Base-by-base conservation (phyloP, 92 coral and sea anemone species). In the Nematostella vectensis region DNA sequence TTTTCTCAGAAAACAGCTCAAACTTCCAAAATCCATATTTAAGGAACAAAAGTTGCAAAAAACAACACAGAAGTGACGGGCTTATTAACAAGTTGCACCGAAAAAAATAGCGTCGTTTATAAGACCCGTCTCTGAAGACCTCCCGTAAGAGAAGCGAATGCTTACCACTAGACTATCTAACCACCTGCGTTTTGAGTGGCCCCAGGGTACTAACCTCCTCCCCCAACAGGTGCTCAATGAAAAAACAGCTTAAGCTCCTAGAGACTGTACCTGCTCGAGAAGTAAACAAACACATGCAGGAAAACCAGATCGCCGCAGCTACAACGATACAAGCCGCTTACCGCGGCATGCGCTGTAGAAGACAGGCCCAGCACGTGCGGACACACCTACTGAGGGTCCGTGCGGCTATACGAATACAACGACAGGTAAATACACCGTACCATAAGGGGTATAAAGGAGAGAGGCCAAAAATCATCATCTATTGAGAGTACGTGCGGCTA, bases 261-360 rank as follows among this genome's bases (percentile, higher is more conserved):
- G 97, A 85, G 58, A 75, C 72, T 53, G 81, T 81, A 12, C 97
- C 97, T 0, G 97, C 97, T 9, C 82, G 94, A 20, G 94, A 77
- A 51, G 89, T 89, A 25, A 82, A 89, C 56, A 60, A 70, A 50
- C 83, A 72, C 50, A 77, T 89, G 81, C 68, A 59, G 6, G 95
- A 85, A 25, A 61, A 78, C 44, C 95, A 89, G 66, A 74, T 61
- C n/a, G 38, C 58, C n/a, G 97, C 97, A 12, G 98, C 91, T n/a
- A 80, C 66, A 13, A 91, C 48, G 59, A 91, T 91, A 65, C 98
- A 91, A 71, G 96, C 98, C 1, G 93, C 75, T 0, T 91, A 72
- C 63, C 89, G 96, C 29, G 98, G 98, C 4, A 71, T 71, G 83
- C 20, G 69, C 36, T 69, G 61, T 0, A 72, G 98, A n/a, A 72